Base-by-base conservation (phyloP, 2,113 vertebrate genomes). In the Pachypanchax playfairii region DNA sequence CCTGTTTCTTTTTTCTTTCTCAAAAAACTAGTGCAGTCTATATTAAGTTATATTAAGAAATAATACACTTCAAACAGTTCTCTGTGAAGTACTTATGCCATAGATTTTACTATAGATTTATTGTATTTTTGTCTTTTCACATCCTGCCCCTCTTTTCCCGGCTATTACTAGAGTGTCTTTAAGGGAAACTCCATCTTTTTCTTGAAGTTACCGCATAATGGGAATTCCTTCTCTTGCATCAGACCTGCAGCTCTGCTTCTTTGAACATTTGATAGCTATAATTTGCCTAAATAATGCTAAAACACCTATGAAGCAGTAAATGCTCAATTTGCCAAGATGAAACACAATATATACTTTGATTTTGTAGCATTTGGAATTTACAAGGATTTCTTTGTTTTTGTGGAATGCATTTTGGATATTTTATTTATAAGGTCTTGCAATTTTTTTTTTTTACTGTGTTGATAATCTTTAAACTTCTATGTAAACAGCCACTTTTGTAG, bases 271-370 rank as follows among this genome's bases (percentile, higher is more conserved):
- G 71, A 84, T 75, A 63, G 74, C 83, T 89, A 82, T 88, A 88
- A 90, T 89, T 86, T 88, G 65, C 86, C 65, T 86, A 80, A 89
- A 89, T 87, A 88, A 79, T 84, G 73, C 70, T 83, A 85, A 82
- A 88, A 85, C 89, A 86, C 53, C 70, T 68, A 79, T 54, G 29
- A 80, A 64, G 66, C 64, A 46, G 81, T 75, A 82, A 89, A 82
- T 69, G 55, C 53, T 51, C 75, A 85, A 87, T 85, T 51, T 46
- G 65, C 60, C 44, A 17, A 82, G 80, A 90, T 88, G 77, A 86
- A 86, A 83, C 38, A 3, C 22, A 33, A 70, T 28, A 0, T 17
- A 41, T 28, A 13, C 65, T 83, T 84, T 84, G 68, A 81, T 78
- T 78, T 35, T 44, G 39, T 7, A 8, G 33, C 49, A 48, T 69